Base-by-base conservation (phyloP, 2,797 vertebrate genomes). In the Betta splendens region DNA sequence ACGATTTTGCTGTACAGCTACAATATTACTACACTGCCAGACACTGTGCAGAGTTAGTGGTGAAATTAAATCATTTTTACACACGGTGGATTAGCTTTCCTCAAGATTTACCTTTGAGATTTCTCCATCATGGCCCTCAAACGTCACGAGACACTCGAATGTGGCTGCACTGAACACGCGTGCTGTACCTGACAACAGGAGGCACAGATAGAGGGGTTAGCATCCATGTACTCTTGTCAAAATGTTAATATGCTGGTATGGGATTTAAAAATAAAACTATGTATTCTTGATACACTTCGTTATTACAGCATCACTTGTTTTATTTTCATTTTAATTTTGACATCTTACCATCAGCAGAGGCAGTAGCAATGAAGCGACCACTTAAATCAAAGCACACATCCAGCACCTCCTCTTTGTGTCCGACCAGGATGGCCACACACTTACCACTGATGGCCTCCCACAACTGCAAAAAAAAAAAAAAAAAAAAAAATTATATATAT, bases 331-430 rank as follows among this genome's bases (percentile, higher is more conserved):
- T 29, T 3, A 29, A 11, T 15, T 13, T 5, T 33, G 13, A 29
- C 9, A 21, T 64, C 94, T 89, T 81, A 97, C 97, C 95, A 57
- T 98, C 96, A 1, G 94, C 93, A 2, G 94, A 98, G 15, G 95
- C 95, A 0, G 94, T 91, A 5, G 94, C 96, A 10, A 98, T 84
- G 40, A 94, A 89, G 52, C 94, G 94, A 40, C 97, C 95, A 0
- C 92, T 89, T 50, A 91, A 94, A 89, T 98, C 94, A 70, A 99
- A 99, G 79, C 96, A 95, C 71, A 96, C 94, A 28, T 98, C 96
- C 51, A 98, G 36, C 64, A 98, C 89, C 83, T 98, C 95, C 59
- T 94, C 93, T 57, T 90, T 90, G 45, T 98, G 96, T 52, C 93
- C 96, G 8, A 76, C 87, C 7, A 98, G 82, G 2, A 94, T 96